These are phyloP conservation scores for Triplophysa siluroides DNA, from an alignment of 2,113 vertebrate species.

Conservation along the genomic window DNA sequence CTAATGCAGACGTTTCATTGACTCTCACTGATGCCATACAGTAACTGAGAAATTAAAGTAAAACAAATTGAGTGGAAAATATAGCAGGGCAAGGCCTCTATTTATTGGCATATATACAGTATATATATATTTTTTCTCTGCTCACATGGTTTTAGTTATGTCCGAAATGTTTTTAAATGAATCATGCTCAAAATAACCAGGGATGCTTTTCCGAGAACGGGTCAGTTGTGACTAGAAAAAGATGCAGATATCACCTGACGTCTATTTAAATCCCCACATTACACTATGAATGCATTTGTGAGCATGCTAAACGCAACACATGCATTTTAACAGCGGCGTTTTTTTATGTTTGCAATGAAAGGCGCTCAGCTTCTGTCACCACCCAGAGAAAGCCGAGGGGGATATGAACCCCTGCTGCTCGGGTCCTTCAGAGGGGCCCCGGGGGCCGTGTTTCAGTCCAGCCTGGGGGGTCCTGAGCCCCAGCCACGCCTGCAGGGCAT, in stretches of 20 bases:
- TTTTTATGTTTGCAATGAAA: slow-evolving; percentile 18
- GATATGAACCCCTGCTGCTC: slow-evolving; percentile 41
- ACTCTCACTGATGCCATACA: too few species aligned
- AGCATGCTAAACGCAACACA: background rate
- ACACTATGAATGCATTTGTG: slow-evolving; percentile 25
- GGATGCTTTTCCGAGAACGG: too few species aligned
- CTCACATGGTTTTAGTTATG: background rate
- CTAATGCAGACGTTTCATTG: too few species aligned
- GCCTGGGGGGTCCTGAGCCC: slow-evolving; percentile 44
- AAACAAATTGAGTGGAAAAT: too few species aligned
- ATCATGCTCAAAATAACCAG: background rate
- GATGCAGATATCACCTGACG: slow-evolving; percentile 2
- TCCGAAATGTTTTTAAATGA: background rate
- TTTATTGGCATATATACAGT: too few species aligned
- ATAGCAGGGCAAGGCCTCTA: too few species aligned
- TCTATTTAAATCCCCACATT: background rate
- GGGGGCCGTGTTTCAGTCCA: slow-evolving; percentile 53
- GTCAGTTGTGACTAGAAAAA: too few species aligned
- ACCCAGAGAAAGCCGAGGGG: slow-evolving; percentile 14
- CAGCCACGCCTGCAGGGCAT: slow-evolving; percentile 52
- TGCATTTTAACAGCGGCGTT: background rate
- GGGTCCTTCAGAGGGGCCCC: slow-evolving; percentile 49
- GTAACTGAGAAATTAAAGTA: too few species aligned
- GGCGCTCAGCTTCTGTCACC: background rate
- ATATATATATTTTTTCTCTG: background rate